These are phyloP conservation scores for Parotia lawesii DNA, from an alignment of 2,113 vertebrate genomes.

Conservation along the genomic window DNA sequence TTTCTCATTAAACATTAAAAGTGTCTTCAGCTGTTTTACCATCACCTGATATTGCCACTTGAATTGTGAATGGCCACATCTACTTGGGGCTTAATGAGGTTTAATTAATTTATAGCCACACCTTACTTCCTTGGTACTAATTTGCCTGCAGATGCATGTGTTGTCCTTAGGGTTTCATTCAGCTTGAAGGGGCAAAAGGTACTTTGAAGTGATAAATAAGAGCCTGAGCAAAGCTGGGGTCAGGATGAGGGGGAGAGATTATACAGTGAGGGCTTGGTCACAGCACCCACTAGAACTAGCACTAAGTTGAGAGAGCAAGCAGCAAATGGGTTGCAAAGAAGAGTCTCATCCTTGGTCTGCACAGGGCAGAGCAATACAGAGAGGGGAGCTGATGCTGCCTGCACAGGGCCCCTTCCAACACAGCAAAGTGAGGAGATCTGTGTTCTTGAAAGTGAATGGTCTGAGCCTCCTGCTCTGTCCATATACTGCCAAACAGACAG, in stretches of 20 bases:
- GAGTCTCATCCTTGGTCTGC: not conserved
- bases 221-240: not conserved
- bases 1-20: conserved; percentile 13
- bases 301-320: not conserved
- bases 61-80: not conserved
- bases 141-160: not conserved
- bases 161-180: not conserved
- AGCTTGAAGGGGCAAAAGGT: not conserved
- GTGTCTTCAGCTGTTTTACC: not conserved
- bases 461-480: not conserved
- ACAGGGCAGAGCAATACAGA: not conserved
- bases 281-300: not conserved
- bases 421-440: not conserved
- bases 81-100: conserved; percentile 5
- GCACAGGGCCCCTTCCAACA: not conserved
- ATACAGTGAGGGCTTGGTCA: not conserved
- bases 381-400: not conserved
- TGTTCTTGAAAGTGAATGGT: not conserved
- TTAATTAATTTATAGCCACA: conserved; percentile 24
- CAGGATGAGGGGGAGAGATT: not conserved
- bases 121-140: conserved; percentile 2
- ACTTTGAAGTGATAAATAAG: not conserved
- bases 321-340: not conserved
- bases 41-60: not conserved
- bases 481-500: not conserved